Base-by-base conservation (phyloP, 2,113 vertebrate species). In the Eira barbara region DNA sequence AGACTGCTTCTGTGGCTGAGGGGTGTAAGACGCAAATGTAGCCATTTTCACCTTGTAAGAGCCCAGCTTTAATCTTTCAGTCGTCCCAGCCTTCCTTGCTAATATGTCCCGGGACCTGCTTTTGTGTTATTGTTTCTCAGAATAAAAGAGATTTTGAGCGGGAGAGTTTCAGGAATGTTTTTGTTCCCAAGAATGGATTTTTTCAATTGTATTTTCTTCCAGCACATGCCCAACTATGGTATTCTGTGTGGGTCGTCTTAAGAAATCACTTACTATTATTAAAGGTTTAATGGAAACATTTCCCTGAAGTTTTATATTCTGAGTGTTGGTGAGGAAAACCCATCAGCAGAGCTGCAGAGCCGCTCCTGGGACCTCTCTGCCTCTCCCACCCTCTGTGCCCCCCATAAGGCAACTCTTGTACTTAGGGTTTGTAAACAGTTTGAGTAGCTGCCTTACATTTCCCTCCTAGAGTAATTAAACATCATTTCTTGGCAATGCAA, bases 401-500 rank as follows among this genome's bases (percentile, higher is more conserved):
- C 7, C 20, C 42, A 20, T 7, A 39, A 79, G 67, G 85, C 13
- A 34, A 39, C 89, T 85, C 55, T 42, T 15, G 12, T 36, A 15
- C 36, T 81, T 93, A 25, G 0, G 4, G 23, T 87, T 81, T 89
- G 63, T 83, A 69, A 76, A 83, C 45, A 89, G 9, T 81, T 57
- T 89, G 45, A 94, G 65, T 18, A 83, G 23, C 59, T 87, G 8
- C 74, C 29, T 79, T 71, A 42, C 25, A 63, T 87, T 87, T 96
- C 71, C 65, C 80, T 84, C 59, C 36, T 87, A 52, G 74, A 67
- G 76, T 95, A 91, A 92, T 94, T 97, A 83, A 91, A 67, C 91
- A 49, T 85, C 39, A 25, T 80, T 97, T 95, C 92, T 95, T 97
- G 59, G 90, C 87, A 97, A 80, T 95, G 49, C 94, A 95, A 97